phyloP scores from a whole-genome alignment of 30 jellyfish, hydroid and myxozoan species.

The Cassiopea xamachana region DNA sequence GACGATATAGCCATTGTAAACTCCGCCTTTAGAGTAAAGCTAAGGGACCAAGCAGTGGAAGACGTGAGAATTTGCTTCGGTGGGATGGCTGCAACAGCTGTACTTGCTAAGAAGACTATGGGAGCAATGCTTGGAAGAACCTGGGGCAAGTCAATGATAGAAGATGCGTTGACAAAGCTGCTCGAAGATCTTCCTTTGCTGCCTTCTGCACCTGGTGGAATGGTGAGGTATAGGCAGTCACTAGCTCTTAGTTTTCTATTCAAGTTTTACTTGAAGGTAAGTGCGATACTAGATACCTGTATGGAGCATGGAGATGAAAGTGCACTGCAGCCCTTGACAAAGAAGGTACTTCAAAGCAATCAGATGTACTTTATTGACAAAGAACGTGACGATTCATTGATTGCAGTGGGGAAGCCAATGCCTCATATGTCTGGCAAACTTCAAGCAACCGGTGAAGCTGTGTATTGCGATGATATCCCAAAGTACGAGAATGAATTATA shows the following conservation, averaged over 20 bases:
- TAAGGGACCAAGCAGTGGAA: conserved; percentile 20
- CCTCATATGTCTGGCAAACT: conserved; percentile 34
- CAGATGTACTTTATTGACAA: conserved; percentile 19
- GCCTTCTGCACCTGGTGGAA: conserved; percentile 55
- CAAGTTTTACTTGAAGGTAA: conserved; percentile 35
- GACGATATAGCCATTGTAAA: conserved; percentile 55
- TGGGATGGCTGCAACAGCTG: conserved; percentile 51
- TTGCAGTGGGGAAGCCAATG: conserved; percentile 36
- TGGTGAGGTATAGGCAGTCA: conserved; percentile 49
- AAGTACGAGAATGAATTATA: conserved; percentile 51
- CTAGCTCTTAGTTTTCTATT: conserved; percentile 44
- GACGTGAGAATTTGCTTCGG: conserved; percentile 35
- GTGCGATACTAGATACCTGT: not conserved
- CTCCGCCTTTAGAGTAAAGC: conserved; percentile 35
- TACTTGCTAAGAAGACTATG: conserved; percentile 43
- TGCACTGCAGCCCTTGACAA: conserved; percentile 19
- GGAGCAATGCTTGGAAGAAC: conserved; percentile 7
- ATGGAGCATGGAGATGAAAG: conserved; percentile 11
- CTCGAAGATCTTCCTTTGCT: conserved; percentile 15
- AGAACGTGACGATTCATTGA: conserved; percentile 6
- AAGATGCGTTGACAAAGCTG: conserved; percentile 11
- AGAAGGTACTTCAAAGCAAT: conserved; percentile 6
- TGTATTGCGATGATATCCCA: conserved; percentile 62
- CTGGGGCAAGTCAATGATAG: conserved; percentile 40
- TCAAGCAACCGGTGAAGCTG: conserved; percentile 72